Percentiles rank a stretch among this genome's conserved stretches.
Evolutionary conservation across 2,888 invertebrate species (phyloP).

Genomic region (Pteria penguin): DNA sequence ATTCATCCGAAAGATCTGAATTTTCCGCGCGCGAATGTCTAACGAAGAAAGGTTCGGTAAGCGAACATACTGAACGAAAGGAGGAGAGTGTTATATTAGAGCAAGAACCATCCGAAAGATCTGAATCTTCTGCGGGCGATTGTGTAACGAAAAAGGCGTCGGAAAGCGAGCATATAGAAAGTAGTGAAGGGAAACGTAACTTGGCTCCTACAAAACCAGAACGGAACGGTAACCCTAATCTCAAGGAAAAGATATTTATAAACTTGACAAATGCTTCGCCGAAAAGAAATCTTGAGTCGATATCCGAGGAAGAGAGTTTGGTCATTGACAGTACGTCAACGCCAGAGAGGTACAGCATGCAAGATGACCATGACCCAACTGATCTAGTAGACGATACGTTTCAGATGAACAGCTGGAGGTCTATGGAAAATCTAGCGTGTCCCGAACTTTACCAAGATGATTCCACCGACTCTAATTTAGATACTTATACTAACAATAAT

Average conservation of each 20-base stretch:
- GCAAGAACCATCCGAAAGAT: no score
- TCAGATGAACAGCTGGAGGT: neutral
- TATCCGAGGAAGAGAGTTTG: neutral
- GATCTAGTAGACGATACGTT: neutral
- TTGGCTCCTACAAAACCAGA: neutral
- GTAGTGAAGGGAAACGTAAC: no score
- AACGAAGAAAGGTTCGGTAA: no score
- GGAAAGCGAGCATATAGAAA: no score
- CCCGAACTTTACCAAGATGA: neutral
- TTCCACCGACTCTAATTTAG: neutral
- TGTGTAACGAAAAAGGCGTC: no score
- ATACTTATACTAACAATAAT: slow-evolving; percentile 3
- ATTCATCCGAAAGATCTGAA: no score
- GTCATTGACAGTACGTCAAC: neutral
- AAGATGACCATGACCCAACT: neutral
- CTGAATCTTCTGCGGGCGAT: no score
- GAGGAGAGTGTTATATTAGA: no score
- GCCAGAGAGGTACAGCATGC: neutral
- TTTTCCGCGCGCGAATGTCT: no score
- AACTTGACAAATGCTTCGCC: neutral
- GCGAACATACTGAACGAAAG: no score
- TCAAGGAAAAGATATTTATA: neutral
- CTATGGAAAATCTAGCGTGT: neutral
- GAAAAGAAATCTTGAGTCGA: neutral
- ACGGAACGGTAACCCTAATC: neutral